A percentile compares a stretch with the other conserved stretches of the same genome.
phyloP scores from a whole-genome alignment of 2,888 invertebrate species.

The Heteromurus nitidus region DNA sequence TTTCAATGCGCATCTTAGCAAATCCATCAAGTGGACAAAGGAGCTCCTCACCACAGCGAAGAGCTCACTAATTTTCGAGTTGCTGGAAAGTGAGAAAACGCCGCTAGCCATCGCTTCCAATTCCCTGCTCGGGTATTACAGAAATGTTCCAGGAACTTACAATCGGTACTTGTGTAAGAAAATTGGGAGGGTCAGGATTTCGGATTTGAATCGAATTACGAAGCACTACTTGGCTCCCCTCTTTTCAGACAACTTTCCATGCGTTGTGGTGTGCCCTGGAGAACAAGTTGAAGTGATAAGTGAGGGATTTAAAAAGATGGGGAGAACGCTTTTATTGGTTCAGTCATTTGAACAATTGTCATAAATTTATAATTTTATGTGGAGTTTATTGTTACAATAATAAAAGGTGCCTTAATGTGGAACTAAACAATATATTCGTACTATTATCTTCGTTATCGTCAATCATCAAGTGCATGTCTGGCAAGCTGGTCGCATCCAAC shows the following conservation, averaged over 20 bases:
- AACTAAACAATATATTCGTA: too few species aligned
- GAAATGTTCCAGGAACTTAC: slow-evolving; percentile 35
- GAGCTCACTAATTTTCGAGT: slow-evolving; percentile 85
- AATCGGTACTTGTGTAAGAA: slow-evolving; percentile 80
- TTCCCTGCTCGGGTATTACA: slow-evolving; percentile 18
- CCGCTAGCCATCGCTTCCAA: slow-evolving; percentile 22
- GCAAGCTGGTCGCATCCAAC: too few species aligned
- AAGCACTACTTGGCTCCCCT: slow-evolving; percentile 82
- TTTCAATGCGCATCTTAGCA: slow-evolving; percentile 81
- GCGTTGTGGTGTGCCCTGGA: slow-evolving; percentile 21
- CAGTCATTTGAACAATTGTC: slow-evolving; percentile 12
- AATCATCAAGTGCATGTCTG: too few species aligned
- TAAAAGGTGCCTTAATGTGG: too few species aligned
- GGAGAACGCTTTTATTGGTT: slow-evolving; percentile 13
- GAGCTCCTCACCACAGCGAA: slow-evolving; percentile 88
- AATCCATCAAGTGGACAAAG: slow-evolving; percentile 81
- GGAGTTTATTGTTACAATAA: too few species aligned
- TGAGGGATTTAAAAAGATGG: neutral
- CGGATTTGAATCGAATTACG: slow-evolving; percentile 82
- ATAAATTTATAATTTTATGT: too few species aligned
- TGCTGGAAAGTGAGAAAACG: slow-evolving; percentile 87
- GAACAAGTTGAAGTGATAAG: neutral
- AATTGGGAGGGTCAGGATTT: slow-evolving; percentile 81
- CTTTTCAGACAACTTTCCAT: slow-evolving; percentile 76
- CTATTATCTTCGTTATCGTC: too few species aligned